A percentile compares a stretch with the other conserved stretches of the same genome.
Evolutionary conservation across 2,113 vertebrate species (phyloP).

Genomic region (Anguilla rostrata): DNA sequence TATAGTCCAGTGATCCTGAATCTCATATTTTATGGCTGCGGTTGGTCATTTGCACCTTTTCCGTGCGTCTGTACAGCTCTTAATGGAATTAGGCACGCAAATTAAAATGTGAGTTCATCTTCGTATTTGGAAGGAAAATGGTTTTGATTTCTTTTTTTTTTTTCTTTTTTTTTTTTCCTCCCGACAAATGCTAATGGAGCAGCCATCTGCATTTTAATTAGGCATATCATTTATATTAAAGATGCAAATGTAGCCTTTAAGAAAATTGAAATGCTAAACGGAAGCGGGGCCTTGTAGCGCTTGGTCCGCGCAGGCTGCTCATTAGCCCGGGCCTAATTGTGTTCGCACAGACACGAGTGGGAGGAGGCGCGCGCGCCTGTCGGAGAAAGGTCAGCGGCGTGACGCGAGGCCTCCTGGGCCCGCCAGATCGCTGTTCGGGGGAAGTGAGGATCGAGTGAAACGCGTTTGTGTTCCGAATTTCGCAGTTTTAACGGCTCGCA

Average conservation of each 20-base stretch:
- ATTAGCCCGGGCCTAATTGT: slow-evolving; percentile 74
- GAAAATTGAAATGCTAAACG: slow-evolving; percentile 65
- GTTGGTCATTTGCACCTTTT: neutral
- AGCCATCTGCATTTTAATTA: slow-evolving; percentile 65
- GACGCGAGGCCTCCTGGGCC: slow-evolving; percentile 35
- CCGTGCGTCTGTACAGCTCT: neutral
- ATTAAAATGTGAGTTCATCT: slow-evolving; percentile 15
- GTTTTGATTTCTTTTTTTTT: slow-evolving; percentile 41
- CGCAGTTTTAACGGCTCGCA: no score
- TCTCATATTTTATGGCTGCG: neutral
- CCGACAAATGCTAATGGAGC: slow-evolving; percentile 50
- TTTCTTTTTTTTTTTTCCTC: slow-evolving; percentile 21
- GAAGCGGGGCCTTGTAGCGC: slow-evolving; percentile 36
- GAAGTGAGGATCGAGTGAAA: no score
- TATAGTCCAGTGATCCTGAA: neutral
- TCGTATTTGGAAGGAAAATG: slow-evolving; percentile 46
- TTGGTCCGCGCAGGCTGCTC: slow-evolving; percentile 64
- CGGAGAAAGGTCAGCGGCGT: slow-evolving; percentile 69
- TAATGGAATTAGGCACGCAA: neutral
- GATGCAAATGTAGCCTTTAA: slow-evolving; percentile 78
- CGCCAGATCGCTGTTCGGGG: no score
- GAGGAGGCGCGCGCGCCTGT: slow-evolving; percentile 57
- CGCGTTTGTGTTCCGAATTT: no score
- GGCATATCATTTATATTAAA: slow-evolving; percentile 73
- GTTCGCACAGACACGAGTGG: slow-evolving; percentile 61